Percentiles rank a stretch among this genome's conserved stretches.
Conservation (phyloP, 2,797 vertebrate genomes). For the Cirrhinus molitorella region DNA sequence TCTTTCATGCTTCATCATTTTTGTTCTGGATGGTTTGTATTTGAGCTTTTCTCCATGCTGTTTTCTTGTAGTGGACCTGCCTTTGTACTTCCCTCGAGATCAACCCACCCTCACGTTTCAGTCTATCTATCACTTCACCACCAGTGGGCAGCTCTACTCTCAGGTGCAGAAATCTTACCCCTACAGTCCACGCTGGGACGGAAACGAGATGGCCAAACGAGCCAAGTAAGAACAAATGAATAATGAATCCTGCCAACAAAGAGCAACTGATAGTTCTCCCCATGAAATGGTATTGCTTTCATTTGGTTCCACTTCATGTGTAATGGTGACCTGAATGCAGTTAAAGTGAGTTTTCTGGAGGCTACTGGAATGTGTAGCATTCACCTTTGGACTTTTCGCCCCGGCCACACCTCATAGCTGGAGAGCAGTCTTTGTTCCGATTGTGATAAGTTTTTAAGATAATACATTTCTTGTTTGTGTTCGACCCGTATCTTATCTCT, state of each 20-base stretch:
- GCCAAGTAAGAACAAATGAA: slow-evolving; percentile 88
- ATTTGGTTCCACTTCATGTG: not conserved
- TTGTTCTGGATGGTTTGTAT: not conserved
- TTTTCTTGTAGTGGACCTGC: slow-evolving; percentile 88
- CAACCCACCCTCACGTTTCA: slow-evolving; percentile 98
- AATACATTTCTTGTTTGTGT: slow-evolving; percentile 50
- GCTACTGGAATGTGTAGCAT: not conserved
- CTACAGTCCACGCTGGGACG: slow-evolving; percentile 98
- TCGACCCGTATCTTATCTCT: slow-evolving; percentile 37
- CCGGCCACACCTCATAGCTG: slow-evolving; percentile 49
- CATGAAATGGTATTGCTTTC: not conserved
- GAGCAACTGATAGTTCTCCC: not conserved
- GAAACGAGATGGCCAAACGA: slow-evolving; percentile 99
- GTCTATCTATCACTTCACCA: slow-evolving; percentile 98
- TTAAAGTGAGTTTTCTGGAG: not conserved
- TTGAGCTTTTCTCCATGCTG: not conserved
- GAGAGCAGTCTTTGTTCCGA: slow-evolving; percentile 36
- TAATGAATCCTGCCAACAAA: not conserved
- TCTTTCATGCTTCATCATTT: not conserved
- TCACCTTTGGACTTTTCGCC: slow-evolving; percentile 51
- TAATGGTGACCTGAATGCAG: not conserved
- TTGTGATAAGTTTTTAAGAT: slow-evolving; percentile 62
- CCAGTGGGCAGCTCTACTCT: slow-evolving; percentile 95
- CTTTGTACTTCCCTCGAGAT: slow-evolving; percentile 96
- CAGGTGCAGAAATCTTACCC: slow-evolving; percentile 98